Evolutionary conservation across 2,797 vertebrate species (phyloP).

Genomic region (Anguilla megastoma): DNA sequence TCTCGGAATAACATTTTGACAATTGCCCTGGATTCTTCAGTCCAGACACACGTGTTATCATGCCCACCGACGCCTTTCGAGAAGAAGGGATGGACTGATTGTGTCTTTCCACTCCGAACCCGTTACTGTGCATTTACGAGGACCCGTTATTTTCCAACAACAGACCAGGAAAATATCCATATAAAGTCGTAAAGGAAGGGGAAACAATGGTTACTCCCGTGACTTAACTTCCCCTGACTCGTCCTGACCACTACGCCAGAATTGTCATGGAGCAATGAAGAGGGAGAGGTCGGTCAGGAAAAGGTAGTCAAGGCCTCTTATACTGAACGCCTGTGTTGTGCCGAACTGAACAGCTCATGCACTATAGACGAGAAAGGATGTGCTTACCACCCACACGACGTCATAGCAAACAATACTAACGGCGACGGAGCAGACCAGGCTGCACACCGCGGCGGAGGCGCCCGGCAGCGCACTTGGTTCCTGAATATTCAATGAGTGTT

Average conservation of each 20-base stretch:
- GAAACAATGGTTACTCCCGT: constrained; percentile 49
- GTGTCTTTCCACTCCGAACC: background rate
- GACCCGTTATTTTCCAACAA: constrained; percentile 1
- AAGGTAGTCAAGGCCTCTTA: constrained; percentile 44
- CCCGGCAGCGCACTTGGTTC: constrained; percentile 36
- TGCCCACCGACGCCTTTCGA: constrained; percentile 10
- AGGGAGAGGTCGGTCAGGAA: constrained; percentile 46
- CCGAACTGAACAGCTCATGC: background rate
- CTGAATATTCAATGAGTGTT: constrained; percentile 53
- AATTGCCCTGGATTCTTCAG: background rate
- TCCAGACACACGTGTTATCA: background rate
- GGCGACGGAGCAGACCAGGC: background rate
- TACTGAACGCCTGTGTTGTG: background rate
- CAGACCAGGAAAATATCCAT: constrained; percentile 56
- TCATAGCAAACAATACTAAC: constrained; percentile 29
- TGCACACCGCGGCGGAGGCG: background rate
- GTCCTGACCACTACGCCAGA: background rate
- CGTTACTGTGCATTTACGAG: background rate
- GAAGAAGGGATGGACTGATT: constrained; percentile 10
- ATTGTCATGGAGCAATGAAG: constrained; percentile 31
- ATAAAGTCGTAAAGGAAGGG: constrained; percentile 50
- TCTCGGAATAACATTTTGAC: background rate
- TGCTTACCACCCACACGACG: constrained; percentile 30
- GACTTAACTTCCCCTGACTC: constrained; percentile 61
- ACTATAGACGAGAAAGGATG: background rate